Conservation (phyloP, 2,888 invertebrate genomes). For the Pammene aurita region DNA sequence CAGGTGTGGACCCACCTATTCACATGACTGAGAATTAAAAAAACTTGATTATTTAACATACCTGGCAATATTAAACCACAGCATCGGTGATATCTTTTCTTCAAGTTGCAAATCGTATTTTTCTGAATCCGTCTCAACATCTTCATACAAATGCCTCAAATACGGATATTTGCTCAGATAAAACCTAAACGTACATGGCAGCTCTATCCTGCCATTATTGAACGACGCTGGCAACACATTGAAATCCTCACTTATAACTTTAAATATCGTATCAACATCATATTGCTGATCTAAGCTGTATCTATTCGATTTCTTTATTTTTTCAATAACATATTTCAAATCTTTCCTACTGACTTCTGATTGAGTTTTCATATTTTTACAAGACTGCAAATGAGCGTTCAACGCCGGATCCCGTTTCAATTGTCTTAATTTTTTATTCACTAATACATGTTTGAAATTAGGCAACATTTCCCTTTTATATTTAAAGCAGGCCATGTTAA, state of each 20-base stretch:
- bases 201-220: not conserved
- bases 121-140: not conserved
- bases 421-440: conserved; percentile 52
- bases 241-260: not conserved
- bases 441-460: conserved; percentile 50
- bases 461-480: conserved; percentile 50
- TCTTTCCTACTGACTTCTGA: not conserved
- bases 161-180: conserved; percentile 6
- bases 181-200: not conserved
- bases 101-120: conserved; percentile 16
- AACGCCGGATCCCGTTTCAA: conserved; percentile 26
- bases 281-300: not conserved
- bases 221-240: not conserved
- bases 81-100: conserved; percentile 19
- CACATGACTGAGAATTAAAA: no score
- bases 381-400: conserved; percentile 43
- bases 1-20: no score
- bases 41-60: no score
- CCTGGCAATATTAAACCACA: conserved; percentile 9
- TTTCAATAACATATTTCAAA: not conserved
- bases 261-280: conserved; percentile 4
- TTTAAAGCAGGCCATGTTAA: conserved; percentile 46
- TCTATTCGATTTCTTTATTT: conserved; percentile 3
- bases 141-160: conserved; percentile 3
- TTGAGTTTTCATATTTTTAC: conserved; percentile 1